Percentiles rank a stretch among this genome's conserved stretches.
phyloP scores from a whole-genome alignment of 2,797 vertebrate genomes.

The Poeciliopsis presidionis region DNA sequence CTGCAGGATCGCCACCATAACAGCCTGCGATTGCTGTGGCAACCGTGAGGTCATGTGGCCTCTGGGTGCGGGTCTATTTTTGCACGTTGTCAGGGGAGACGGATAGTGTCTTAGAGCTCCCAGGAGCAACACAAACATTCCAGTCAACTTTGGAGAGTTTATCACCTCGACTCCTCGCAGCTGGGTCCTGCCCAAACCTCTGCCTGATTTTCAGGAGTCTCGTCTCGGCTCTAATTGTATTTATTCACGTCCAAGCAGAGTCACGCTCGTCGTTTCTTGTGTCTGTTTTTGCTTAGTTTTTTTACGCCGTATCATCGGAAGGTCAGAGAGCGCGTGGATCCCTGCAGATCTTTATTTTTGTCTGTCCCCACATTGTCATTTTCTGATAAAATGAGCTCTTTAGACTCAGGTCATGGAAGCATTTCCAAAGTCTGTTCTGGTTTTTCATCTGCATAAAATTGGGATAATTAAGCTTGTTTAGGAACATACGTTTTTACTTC shows the following conservation, averaged over 20 bases:
- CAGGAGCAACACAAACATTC: conserved; percentile 36
- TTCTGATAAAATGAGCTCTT: conserved; percentile 1
- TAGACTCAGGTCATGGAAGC: neutral
- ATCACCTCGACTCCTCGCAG: conserved; percentile 22
- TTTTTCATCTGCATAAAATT: neutral
- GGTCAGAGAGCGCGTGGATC: conserved; percentile 15
- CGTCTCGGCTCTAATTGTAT: neutral
- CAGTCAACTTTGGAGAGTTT: conserved; percentile 6
- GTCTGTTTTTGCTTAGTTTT: neutral
- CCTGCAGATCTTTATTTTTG: neutral
- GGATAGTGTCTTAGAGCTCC: conserved; percentile 60
- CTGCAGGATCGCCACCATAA: conserved; percentile 67
- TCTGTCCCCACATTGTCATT: neutral
- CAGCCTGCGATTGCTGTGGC: conserved; percentile 75
- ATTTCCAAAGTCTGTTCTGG: neutral
- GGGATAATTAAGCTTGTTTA: neutral
- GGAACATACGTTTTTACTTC: neutral
- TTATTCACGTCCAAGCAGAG: conserved; percentile 14
- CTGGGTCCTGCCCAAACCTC: conserved; percentile 13
- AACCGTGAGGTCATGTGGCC: conserved; percentile 70
- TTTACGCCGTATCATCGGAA: conserved; percentile 3
- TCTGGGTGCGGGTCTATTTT: conserved; percentile 72
- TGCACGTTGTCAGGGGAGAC: conserved; percentile 74
- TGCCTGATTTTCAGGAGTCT: conserved; percentile 2
- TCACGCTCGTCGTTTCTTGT: neutral